A percentile compares a stretch with the other conserved stretches of the same genome.
Evolutionary conservation across 1,140 invertebrate genomes (phyloP).

Genomic region (Drosophila murphyi): DNA sequence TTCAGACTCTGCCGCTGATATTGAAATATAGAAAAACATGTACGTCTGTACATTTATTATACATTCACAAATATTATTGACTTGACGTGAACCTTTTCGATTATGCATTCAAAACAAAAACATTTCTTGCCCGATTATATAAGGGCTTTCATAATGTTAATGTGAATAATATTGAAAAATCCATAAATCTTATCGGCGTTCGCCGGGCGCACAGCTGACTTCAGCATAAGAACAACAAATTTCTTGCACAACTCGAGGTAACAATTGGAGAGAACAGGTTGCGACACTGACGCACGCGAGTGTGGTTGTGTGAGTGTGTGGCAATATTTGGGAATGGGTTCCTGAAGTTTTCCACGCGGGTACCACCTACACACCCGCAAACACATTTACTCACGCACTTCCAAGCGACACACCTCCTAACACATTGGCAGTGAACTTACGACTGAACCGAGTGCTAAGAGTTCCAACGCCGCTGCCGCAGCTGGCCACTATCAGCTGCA

Average conservation of each 20-base stretch:
- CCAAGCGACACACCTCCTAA: slow-evolving; percentile 44
- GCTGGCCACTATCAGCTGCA: slow-evolving; percentile 31
- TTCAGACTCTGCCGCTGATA: slow-evolving; percentile 23
- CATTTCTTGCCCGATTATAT: slow-evolving; percentile 49
- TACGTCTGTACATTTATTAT: background rate
- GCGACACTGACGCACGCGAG: slow-evolving; percentile 30
- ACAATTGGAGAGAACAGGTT: slow-evolving; percentile 65
- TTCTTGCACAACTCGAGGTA: background rate
- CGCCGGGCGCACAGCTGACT: slow-evolving; percentile 49
- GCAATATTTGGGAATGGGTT: slow-evolving; percentile 19
- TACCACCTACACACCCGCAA: slow-evolving; percentile 20
- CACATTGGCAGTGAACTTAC: slow-evolving; percentile 71
- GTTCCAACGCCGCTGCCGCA: background rate
- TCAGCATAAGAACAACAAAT: slow-evolving; percentile 26
- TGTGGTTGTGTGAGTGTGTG: slow-evolving; percentile 18
- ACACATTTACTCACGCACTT: slow-evolving; percentile 26
- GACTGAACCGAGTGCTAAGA: slow-evolving; percentile 45
- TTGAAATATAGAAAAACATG: slow-evolving; percentile 13
- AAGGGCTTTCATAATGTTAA: slow-evolving; percentile 28
- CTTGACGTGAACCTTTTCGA: slow-evolving; percentile 22
- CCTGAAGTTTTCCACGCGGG: slow-evolving; percentile 39
- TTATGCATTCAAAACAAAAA: slow-evolving; percentile 38
- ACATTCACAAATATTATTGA: slow-evolving; percentile 1
- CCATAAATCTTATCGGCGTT: slow-evolving; percentile 54
- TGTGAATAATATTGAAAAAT: slow-evolving; percentile 50